Evolutionary conservation across 2,113 vertebrate genomes (phyloP).

Genomic region (Mirounga angustirostris): DNA sequence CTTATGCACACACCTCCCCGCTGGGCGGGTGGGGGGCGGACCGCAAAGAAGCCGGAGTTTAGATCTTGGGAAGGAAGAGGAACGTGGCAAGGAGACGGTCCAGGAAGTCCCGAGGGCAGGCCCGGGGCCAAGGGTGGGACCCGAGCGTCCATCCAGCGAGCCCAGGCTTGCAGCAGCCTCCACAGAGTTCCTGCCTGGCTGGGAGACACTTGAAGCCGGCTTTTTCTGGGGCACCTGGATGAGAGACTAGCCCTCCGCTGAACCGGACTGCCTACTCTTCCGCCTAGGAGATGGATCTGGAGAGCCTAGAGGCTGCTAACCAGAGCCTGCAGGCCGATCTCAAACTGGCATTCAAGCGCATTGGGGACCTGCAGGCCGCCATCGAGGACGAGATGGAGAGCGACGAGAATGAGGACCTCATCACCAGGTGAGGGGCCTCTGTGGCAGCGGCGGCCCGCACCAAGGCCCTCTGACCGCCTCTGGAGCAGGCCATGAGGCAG

Average conservation of each 20-base stretch:
- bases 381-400: conserved; percentile 99
- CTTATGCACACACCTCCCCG: neutral
- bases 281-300: conserved; percentile 97
- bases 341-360: conserved; percentile 98
- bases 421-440: conserved; percentile 93
- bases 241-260: accelerated
- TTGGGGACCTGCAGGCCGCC: conserved; percentile 97
- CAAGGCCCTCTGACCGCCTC: neutral
- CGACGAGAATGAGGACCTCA: conserved; percentile 97
- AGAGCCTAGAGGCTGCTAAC: conserved; percentile 97
- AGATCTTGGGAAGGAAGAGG: neutral
- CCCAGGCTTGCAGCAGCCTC: neutral
- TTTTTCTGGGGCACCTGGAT: neutral
- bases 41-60: neutral
- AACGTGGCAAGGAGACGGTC: neutral
- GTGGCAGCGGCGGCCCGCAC: neutral
- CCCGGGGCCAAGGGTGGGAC: neutral
- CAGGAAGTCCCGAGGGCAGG: neutral
- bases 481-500: neutral
- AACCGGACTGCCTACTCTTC: neutral
- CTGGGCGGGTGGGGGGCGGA: neutral
- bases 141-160: neutral
- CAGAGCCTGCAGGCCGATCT: conserved; percentile 98
- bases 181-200: neutral
- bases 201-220: neutral